These are phyloP conservation scores for Gibbula magus DNA, from an alignment of 2,888 invertebrate genomes.

Conservation along the genomic window DNA sequence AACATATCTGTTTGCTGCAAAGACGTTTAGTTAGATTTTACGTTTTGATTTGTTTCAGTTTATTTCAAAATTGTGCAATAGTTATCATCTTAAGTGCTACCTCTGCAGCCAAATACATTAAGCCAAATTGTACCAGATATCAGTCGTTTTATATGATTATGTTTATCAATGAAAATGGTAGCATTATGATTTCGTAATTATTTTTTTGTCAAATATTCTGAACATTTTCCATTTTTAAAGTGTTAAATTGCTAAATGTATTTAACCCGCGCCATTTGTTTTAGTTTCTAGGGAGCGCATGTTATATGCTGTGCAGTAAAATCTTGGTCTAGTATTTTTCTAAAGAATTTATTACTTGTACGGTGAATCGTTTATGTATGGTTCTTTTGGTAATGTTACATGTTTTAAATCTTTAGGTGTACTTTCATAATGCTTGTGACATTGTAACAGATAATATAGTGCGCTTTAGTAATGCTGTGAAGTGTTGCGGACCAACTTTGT, in stretches of 20 bases:
- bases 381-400: slow-evolving; percentile 16
- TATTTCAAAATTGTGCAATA: slow-evolving; percentile 13
- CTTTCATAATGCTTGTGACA: slow-evolving; percentile 19
- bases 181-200: too few species aligned
- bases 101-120: not conserved
- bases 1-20: not conserved
- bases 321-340: slow-evolving; percentile 15
- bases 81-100: not conserved
- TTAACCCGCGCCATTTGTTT: slow-evolving; percentile 13
- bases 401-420: slow-evolving; percentile 9
- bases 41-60: not conserved
- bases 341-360: not conserved
- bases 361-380: slow-evolving; percentile 8
- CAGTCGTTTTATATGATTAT: too few species aligned
- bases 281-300: slow-evolving; percentile 5
- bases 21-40: not conserved
- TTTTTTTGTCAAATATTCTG: too few species aligned
- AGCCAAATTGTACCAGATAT: not conserved
- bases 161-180: too few species aligned
- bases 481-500: slow-evolving; percentile 17
- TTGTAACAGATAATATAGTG: not conserved
- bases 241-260: not conserved
- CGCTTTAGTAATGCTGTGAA: slow-evolving; percentile 20
- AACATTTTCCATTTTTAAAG: not conserved
- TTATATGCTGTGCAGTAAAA: not conserved